Evolutionary conservation across 92 coral and sea anemone genomes (phyloP).

Genomic region (Phenganax stokvisi): DNA sequence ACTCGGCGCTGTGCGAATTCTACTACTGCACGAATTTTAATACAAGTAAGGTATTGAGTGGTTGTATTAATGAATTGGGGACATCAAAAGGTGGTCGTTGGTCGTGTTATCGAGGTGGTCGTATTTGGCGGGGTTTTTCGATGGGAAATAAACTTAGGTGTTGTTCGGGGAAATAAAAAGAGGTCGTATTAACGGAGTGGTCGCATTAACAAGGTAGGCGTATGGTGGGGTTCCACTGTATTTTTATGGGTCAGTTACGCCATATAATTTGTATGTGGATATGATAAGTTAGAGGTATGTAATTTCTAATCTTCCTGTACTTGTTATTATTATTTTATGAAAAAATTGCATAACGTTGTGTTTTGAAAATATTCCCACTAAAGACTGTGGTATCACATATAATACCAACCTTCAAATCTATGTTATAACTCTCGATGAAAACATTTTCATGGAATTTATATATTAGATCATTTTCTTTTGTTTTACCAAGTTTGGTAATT

Average conservation of each 20-base stretch:
- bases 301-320: background rate
- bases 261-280: background rate
- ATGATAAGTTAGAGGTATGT: background rate
- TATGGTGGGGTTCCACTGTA: background rate
- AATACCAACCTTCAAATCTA: background rate
- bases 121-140: no score
- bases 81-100: no score
- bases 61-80: no score
- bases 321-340: background rate
- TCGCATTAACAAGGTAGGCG: no score
- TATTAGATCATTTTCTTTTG: background rate
- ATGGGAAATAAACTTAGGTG: no score
- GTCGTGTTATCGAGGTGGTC: no score
- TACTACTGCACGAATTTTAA: no score
- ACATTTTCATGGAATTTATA: background rate
- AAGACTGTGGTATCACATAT: conserved; percentile 2
- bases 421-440: background rate
- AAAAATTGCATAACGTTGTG: background rate
- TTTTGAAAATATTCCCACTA: background rate
- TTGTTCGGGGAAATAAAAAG: no score
- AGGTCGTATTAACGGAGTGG: no score
- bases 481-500: background rate
- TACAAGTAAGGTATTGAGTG: no score
- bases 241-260: background rate
- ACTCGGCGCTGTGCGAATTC: no score